Base-by-base conservation (phyloP, 1,140 invertebrate species). In the Trichomalopsis sarcophagae region DNA sequence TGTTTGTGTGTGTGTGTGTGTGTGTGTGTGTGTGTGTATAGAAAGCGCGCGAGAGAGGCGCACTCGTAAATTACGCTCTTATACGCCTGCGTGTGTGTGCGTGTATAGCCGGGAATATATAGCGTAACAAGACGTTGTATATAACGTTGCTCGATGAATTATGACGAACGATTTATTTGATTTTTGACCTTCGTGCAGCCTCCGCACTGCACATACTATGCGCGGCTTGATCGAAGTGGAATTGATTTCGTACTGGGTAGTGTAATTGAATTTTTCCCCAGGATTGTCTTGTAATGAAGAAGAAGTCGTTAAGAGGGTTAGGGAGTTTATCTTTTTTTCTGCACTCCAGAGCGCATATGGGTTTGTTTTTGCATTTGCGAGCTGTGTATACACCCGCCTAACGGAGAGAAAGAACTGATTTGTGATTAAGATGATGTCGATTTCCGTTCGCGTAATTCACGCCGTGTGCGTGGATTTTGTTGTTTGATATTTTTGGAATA, bases 281-380 rank as follows among this genome's bases (percentile, higher is more conserved):
- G 78, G 40, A 86, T 88, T 87, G 79, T 87, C 87, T 81, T 73
- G 80, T 81, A 81, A 68, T 40, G 36, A 73, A 73, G 80, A 81
- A 40, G 36, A 62, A 62, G 17, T 62, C 55, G 69, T 71, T 71
- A 71, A 71, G 23, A 30, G 69, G 17, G 27, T 30, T 17, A 7
- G 23, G 69, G 17, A 33, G n/a, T 71, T 76, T 47, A 76, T 81
- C 69, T 50, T 30, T 79, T 23, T 33, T 5, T 7, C 10, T 33
- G 17, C 27, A 27, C 21, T 47, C 23, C n/a, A 36, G n/a, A n/a
- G 69, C 75, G 69, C 30, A 11, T 71, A 71, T 30, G 68, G 6
- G 27, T 17, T 62, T n/a, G 55, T 62, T 62, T 10, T 17, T 6
- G 47, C 0, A 21, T 62, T n/a, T 62, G 2, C 55, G 6, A n/a